These are phyloP conservation scores for Watsonalla cultraria DNA, from an alignment of 2,888 invertebrate genomes.

Conservation along the genomic window DNA sequence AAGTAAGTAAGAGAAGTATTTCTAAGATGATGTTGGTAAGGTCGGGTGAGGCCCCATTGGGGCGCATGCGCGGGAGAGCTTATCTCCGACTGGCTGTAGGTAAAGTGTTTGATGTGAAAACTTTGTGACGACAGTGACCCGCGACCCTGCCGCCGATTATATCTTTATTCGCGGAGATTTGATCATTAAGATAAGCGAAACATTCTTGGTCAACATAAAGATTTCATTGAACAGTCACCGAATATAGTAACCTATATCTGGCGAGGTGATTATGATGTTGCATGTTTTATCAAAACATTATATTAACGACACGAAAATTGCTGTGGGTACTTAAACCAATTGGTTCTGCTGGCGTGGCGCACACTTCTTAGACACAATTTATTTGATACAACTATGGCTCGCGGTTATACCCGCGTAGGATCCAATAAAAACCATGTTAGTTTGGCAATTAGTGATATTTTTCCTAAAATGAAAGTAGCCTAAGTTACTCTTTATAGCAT, in stretches of 20 bases:
- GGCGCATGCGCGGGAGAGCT: conserved; percentile 40
- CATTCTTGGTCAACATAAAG: not conserved
- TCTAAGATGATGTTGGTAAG: not conserved
- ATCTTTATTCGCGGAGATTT: conserved; percentile 1
- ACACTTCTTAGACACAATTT: too few relatives aligned
- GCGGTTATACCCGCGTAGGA: too few relatives aligned
- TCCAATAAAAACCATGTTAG: too few relatives aligned
- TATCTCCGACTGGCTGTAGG: conserved; percentile 30
- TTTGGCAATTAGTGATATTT: too few relatives aligned
- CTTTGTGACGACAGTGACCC: conserved; percentile 46
- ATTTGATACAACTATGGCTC: too few relatives aligned
- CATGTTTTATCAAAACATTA: not conserved
- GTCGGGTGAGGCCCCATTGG: conserved; percentile 4
- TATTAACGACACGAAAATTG: not conserved
- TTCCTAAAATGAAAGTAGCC: too few relatives aligned
- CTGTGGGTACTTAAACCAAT: too few relatives aligned
- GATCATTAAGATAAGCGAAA: not conserved
- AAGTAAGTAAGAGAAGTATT: conserved; percentile 7
- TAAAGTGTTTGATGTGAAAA: conserved; percentile 57
- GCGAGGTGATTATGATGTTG: not conserved
- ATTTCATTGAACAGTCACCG: not conserved
- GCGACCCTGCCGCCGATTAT: conserved; percentile 10
- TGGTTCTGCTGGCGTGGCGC: too few relatives aligned
- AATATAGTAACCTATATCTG: not conserved
- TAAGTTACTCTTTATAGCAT: too few relatives aligned